phyloP scores from a whole-genome alignment of 2,888 invertebrate species.

The Phortica okadai region DNA sequence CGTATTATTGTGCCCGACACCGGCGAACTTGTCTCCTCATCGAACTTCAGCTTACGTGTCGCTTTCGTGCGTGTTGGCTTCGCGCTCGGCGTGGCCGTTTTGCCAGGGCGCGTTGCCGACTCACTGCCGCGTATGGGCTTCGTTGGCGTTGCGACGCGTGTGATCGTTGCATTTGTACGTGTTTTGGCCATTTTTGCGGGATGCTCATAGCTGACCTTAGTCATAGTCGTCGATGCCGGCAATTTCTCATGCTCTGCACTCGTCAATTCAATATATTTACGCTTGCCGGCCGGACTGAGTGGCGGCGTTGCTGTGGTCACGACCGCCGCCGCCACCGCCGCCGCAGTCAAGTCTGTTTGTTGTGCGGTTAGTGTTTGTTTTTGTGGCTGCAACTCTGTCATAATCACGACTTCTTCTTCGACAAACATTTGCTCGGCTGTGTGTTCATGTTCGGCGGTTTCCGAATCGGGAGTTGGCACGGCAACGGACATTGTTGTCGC shows the following conservation, averaged over 20 bases:
- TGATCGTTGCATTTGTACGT: slow-evolving; percentile 49
- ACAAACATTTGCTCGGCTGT: slow-evolving; percentile 34
- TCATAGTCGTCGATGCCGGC: not conserved
- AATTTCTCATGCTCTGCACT: slow-evolving; percentile 30
- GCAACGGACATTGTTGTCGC: not conserved
- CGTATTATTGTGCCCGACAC: slow-evolving; percentile 97
- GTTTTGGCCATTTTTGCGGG: slow-evolving; percentile 64
- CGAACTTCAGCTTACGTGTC: slow-evolving; percentile 89
- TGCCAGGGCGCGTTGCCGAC: slow-evolving; percentile 70
- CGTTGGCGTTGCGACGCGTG: slow-evolving; percentile 66
- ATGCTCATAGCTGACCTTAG: slow-evolving; percentile 46
- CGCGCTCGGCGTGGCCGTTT: slow-evolving; percentile 56
- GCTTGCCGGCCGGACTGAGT: slow-evolving; percentile 81
- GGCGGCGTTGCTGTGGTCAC: slow-evolving; percentile 76
- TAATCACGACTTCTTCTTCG: slow-evolving; percentile 39
- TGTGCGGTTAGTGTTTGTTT: not conserved
- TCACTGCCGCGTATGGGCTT: slow-evolving; percentile 67
- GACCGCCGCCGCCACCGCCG: not conserved
- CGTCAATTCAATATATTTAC: slow-evolving; percentile 52
- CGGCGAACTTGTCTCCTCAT: slow-evolving; percentile 93
- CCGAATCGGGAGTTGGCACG: not conserved
- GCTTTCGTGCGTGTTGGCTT: slow-evolving; percentile 78
- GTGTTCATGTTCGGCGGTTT: not conserved
- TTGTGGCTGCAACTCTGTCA: not conserved
- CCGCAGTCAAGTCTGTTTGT: not conserved